Evolutionary conservation across 2,888 invertebrate genomes (phyloP), one percentile per base, ranked within the genome.

Genomic region (Lepidocyrtinus sp.): DNA sequence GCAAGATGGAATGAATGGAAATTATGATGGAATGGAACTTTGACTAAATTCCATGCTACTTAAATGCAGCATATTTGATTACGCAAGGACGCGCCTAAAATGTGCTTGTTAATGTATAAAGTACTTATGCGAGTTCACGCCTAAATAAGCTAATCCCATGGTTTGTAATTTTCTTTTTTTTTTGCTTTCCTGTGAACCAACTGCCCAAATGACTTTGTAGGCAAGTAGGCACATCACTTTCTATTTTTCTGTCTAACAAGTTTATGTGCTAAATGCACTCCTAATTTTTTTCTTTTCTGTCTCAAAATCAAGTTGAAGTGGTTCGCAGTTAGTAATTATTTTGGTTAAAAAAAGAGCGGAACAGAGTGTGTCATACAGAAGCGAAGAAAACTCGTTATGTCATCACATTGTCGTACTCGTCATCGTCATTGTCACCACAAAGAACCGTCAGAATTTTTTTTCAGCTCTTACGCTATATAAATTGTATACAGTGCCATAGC

Each of bases 361-460:
- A 75, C 75, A 67, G 25, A 22, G 36, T 61, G 46, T 46, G 72
- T 36, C 12, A 12, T 12, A 36, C 36, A 36, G 62, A 63, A 62
- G 75, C 63, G 65, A 75, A 59, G 63, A 70, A 77, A 77, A 77
- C 77, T 77, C 65, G 77, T 77, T 77, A 71, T 77, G 77, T 77
- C 77, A 77, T 77, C 75, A 45, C 19, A 25, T 26, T 36, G 50
- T 69, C 50, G 69, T 69, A 50, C 36, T 62, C 75, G 69, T 69
- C 61, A 36, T 74, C 59, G 75, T 75, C 71, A 71, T 71, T 71
- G 72, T 63, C 72, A 72, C 72, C 72, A 72, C 72, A 72, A 72
- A 72, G 63, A 72, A 72, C 72, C 72, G 72, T 72, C 75, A 67
- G 68, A 69, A 61, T 59, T 75, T 75, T 63, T 27, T 45, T 17